Base-by-base conservation (phyloP, 2,113 vertebrate species). In the Brachyhypopomus occidentalis region DNA sequence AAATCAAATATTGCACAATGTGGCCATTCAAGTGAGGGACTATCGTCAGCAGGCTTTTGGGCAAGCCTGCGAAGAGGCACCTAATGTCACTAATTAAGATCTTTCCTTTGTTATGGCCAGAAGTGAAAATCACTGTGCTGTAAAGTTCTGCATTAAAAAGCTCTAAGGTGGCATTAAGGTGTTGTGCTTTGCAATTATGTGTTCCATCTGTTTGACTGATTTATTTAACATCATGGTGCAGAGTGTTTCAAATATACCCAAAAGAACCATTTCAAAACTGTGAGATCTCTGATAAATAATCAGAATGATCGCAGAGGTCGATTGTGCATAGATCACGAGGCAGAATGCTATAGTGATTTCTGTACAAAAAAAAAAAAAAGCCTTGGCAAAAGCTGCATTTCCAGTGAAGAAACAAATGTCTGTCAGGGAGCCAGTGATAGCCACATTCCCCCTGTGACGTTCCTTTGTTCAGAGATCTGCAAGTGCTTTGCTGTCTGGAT, bases 401-500 rank as follows among this genome's bases (percentile, higher is more conserved):
- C 17, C 16, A 19, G 2, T 20, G 22, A 8, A 20, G 38, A 14
- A 17, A 30, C 5, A 34, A 66, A 19, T 34, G 23, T 67, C 20
- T 30, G 48, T 45, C 48, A 27, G 59, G 19, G 34, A 55, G 12
- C 38, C 64, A 77, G 48, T 41, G 23, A 75, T 71, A 3, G 23
- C n/a, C 23, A 36, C 63, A 63, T 75, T 62, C 52, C 25, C 38
- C 25, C 34, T 67, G 48, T 78, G 25, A 20, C 23, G 59, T 19
- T 74, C 48, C 70, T 83, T 34, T 83, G 71, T 77, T 80, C 19
- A 1, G 36, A 66, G 64, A 41, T 62, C 48, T 20, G 52, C 83
- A 78, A 73, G 23, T 83, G 86, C 85, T 85, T 70, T 70, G 78
- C 84, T 88, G 87, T 89, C 86, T 91, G 88, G 88, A 78, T 36